Conservation (phyloP, 2,888 invertebrate genomes). For the Cerastis rubricosa region DNA sequence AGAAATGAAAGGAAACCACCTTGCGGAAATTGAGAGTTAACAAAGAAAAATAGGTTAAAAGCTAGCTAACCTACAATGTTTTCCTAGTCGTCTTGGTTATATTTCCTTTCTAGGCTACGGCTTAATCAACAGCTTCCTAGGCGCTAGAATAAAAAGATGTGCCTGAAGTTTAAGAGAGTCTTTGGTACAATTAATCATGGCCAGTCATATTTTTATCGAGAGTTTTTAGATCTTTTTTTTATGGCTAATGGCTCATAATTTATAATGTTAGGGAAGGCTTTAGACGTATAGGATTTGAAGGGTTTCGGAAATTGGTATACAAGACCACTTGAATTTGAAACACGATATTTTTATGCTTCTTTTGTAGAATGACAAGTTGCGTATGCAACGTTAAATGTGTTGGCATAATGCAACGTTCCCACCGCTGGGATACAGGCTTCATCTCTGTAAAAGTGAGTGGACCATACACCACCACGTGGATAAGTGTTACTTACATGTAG, state of each 20-base stretch:
- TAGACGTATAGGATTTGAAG: background rate
- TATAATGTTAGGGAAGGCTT: background rate
- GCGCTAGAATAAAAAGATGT: background rate
- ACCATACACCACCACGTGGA: too few relatives aligned
- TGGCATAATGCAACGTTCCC: too few relatives aligned
- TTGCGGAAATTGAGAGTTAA: conserved; percentile 32
- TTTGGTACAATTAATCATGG: conserved; percentile 18
- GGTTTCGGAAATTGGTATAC: background rate
- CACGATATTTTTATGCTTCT: too few relatives aligned
- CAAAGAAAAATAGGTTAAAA: conserved; percentile 32
- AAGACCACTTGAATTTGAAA: background rate
- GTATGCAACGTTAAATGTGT: too few relatives aligned
- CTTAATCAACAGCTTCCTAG: background rate
- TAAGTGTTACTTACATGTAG: too few relatives aligned
- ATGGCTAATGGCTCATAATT: conserved; percentile 1
- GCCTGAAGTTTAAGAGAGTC: background rate
- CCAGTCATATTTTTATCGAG: conserved; percentile 10
- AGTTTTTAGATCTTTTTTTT: background rate
- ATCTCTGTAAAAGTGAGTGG: too few relatives aligned
- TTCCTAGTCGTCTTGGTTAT: conserved; percentile 7
- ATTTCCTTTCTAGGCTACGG: conserved; percentile 4
- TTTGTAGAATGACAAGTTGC: too few relatives aligned
- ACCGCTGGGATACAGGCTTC: too few relatives aligned
- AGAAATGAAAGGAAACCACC: conserved; percentile 18
- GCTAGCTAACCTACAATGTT: conserved; percentile 19